Percentiles rank a stretch among this genome's conserved stretches.
Conservation (phyloP, 1,140 invertebrate genomes). For the Trinorchestia longiramus region DNA sequence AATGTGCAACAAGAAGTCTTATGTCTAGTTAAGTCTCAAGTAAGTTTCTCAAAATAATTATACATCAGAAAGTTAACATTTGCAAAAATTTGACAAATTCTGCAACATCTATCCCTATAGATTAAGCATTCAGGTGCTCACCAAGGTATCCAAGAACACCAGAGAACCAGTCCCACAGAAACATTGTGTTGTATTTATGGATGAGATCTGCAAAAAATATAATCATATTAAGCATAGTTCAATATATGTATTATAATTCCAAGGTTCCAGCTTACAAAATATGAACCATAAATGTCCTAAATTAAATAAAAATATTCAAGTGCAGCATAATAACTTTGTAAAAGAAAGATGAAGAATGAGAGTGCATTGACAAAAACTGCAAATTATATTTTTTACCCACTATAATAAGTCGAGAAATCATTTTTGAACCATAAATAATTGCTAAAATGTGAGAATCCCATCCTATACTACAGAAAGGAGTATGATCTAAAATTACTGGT, state of each 20-base stretch:
- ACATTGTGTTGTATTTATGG: slow-evolving; percentile 77
- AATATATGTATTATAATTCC: neutral
- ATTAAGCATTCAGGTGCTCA: too few species aligned
- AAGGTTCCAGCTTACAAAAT: neutral
- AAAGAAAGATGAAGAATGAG: too few species aligned
- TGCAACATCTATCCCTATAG: neutral
- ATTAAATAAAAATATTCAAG: too few species aligned
- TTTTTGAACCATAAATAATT: too few species aligned
- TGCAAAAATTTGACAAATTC: neutral
- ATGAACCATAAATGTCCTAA: neutral
- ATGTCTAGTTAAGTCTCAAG: neutral
- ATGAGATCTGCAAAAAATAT: neutral
- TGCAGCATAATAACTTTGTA: too few species aligned
- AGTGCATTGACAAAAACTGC: too few species aligned
- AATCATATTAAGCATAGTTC: neutral
- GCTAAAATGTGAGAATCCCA: too few species aligned
- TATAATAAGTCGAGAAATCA: too few species aligned
- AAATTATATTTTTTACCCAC: too few species aligned
- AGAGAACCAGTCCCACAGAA: slow-evolving; percentile 98
- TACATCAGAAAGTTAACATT: neutral
- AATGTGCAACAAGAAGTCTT: slow-evolving; percentile 41
- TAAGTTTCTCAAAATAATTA: neutral
- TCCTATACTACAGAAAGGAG: too few species aligned
- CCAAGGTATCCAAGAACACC: slow-evolving; percentile 95
- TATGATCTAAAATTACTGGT: too few species aligned